Evolutionary conservation across 2,113 vertebrate species (phyloP).

Genomic region (Upupa epops): DNA sequence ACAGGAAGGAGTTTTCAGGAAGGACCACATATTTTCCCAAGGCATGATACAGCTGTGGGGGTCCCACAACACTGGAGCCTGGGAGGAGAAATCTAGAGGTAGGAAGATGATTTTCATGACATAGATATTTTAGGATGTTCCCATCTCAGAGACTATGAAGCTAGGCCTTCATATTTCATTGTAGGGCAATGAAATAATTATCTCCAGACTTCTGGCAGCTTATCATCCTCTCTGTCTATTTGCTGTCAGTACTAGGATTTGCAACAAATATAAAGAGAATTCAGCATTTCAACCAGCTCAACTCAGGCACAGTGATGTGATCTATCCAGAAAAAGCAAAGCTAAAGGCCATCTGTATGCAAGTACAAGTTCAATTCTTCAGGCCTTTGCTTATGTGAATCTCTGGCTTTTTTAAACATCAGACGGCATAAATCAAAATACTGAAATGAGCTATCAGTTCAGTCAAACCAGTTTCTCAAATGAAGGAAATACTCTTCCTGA

Average conservation of each 20-base stretch:
- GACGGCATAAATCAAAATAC: neutral
- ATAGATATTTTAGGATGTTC: neutral
- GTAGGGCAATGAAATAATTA: neutral
- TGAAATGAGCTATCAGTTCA: neutral
- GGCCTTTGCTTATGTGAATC: neutral
- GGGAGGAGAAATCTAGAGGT: neutral
- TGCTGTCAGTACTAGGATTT: neutral
- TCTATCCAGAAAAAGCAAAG: neutral
- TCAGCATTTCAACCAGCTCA: neutral
- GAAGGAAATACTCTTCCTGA: neutral
- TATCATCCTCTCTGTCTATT: neutral
- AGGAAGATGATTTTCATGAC: neutral
- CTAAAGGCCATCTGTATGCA: neutral
- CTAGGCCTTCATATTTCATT: no score
- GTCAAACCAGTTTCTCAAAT: neutral
- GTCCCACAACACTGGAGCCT: fast-evolving
- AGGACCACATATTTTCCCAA: neutral
- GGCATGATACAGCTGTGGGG: fast-evolving
- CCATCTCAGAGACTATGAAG: neutral
- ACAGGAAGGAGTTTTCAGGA: neutral
- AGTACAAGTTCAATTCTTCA: neutral
- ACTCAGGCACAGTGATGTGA: neutral
- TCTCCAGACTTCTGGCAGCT: neutral
- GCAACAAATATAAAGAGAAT: neutral
- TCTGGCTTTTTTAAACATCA: neutral